Evolutionary conservation across 2,888 invertebrate genomes (phyloP), one percentile per base, ranked within the genome.

Genomic region (Drosophila trichaetosa): DNA sequence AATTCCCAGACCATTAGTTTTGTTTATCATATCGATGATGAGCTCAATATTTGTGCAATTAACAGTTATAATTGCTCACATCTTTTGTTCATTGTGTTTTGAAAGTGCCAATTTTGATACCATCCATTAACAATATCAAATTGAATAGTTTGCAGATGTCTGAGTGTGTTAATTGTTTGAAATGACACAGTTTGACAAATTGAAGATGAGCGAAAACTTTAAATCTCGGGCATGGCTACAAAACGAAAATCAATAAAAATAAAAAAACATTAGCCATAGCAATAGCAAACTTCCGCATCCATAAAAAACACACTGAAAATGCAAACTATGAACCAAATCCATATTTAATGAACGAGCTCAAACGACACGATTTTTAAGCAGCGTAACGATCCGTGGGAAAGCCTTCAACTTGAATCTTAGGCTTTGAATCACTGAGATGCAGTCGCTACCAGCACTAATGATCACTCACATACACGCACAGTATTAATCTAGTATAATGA

Each of bases 281-380:
- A 57, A 40, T 2, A n/a, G 40, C 40, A 16, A 71, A 56, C 62
- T 85, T 88, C 89, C 89, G 89, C 67, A 78, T 85, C 67, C 65
- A 80, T 51, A 75, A 73, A 58, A 54, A 38, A 42, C 58, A 54
- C 66, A 73, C 69, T 56, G 31, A 73, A 72, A 79, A 89, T 89
- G 83, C 87, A 81, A 73, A 87, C 82, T 83, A 54, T 85, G 75
- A 85, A 67, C 87, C 52, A 87, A 89, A 87, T 87, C 65, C 87
- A 87, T 87, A 69, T 36, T 69, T 79, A 87, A 89, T 83, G 71
- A 82, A 59, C 67, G 36, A 81, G 60, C 73, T 46, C 54, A 49
- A 46, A 52, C 63, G 7, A 33, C 56, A 10, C n/a, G 13, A 13
- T 27, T 40, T 46, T 49, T 16, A 53, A 36, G 54, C 61, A 29